Conservation (phyloP, 2,113 vertebrate species). For the Leptocoma aspasia region DNA sequence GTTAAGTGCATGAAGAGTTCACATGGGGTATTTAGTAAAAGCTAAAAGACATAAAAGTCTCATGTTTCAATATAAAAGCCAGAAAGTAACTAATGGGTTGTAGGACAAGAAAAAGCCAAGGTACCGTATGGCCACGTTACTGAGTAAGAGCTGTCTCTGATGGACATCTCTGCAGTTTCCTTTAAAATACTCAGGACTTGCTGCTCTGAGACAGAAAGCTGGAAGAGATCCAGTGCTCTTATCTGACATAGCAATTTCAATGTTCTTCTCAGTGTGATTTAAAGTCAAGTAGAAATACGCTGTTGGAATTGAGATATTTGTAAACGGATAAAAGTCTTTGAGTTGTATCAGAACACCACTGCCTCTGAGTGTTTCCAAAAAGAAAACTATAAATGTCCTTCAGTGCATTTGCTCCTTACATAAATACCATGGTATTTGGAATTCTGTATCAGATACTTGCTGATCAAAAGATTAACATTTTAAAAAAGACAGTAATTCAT, state of each 20-base stretch:
- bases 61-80: not conserved
- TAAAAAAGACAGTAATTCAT: not conserved
- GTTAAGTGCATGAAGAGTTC: not conserved
- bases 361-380: not conserved
- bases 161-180: not conserved
- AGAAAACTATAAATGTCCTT: not conserved
- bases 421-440: not conserved
- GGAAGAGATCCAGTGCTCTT: not conserved
- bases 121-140: not conserved
- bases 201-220: not conserved
- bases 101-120: not conserved
- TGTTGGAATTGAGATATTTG: not conserved
- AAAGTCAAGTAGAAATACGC: not conserved
- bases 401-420: not conserved
- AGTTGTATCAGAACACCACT: not conserved
- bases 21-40: not conserved
- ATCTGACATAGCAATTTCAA: not conserved
- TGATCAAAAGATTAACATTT: not conserved
- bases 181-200: not conserved
- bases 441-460: not conserved
- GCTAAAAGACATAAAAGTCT: not conserved
- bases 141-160: not conserved
- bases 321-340: not conserved
- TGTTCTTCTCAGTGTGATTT: not conserved
- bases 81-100: not conserved